phyloP scores from a whole-genome alignment of 2,888 invertebrate species.

The Unio delphinus region DNA sequence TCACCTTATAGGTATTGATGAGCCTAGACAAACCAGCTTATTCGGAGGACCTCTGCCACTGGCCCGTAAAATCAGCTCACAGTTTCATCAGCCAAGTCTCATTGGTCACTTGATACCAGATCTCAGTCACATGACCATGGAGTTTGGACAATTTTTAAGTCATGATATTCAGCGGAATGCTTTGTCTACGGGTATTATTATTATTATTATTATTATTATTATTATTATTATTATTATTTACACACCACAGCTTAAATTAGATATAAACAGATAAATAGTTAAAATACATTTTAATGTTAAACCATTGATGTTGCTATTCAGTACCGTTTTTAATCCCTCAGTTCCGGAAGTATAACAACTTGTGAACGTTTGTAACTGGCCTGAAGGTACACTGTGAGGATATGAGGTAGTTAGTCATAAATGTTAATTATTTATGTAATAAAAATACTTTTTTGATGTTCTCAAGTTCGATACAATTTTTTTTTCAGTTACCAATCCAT shows the following conservation, averaged over 20 bases:
- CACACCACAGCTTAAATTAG: neutral
- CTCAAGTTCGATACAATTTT: no score
- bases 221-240: neutral
- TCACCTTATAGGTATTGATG: constrained; percentile 6
- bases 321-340: no score
- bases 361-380: no score
- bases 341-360: no score
- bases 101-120: constrained; percentile 1
- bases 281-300: no score
- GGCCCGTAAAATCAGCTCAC: constrained; percentile 15
- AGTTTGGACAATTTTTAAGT: constrained; percentile 29
- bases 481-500: no score
- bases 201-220: neutral
- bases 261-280: no score
- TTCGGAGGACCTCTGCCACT: constrained; percentile 12
- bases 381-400: no score
- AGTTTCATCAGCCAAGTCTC: constrained; percentile 12
- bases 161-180: constrained; percentile 27
- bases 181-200: constrained; percentile 20
- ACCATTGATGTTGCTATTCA: no score
- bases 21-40: constrained; percentile 12
- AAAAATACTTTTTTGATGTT: no score
- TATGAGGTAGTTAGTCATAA: no score
- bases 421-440: no score
- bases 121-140: constrained; percentile 24